phyloP scores from a whole-genome alignment of 2,797 vertebrate species.

The Eulemur albifrons region DNA sequence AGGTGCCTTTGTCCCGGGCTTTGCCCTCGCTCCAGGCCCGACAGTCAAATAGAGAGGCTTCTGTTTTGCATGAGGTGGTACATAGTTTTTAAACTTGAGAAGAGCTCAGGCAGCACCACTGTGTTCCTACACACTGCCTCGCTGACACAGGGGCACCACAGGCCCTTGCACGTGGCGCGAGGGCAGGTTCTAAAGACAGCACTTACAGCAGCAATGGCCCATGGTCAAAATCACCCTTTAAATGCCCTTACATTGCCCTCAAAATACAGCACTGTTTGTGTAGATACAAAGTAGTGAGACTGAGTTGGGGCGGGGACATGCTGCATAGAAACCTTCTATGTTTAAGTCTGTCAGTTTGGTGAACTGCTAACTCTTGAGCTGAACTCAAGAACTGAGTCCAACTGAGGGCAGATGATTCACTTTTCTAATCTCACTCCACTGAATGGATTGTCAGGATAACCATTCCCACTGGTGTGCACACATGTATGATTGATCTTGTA shows the following conservation, averaged over 20 bases:
- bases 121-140: background rate
- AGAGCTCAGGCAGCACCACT: background rate
- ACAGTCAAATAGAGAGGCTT: background rate
- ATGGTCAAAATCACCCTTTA: background rate
- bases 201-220: background rate
- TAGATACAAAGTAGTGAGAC: background rate
- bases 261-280: background rate
- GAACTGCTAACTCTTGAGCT: background rate
- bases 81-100: background rate
- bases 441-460: background rate
- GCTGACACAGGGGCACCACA: background rate
- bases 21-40: background rate
- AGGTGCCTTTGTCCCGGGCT: background rate
- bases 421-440: background rate
- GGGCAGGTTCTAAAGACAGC: background rate
- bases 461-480: background rate
- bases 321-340: background rate
- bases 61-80: background rate
- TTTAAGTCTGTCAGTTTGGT: background rate
- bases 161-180: background rate
- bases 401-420: background rate
- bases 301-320: background rate
- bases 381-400: background rate
- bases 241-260: background rate
- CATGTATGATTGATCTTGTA: background rate